Evolutionary conservation across 2,797 vertebrate species (phyloP), one percentile per base, ranked within the genome.

Genomic region (Clarias platycephalus): DNA sequence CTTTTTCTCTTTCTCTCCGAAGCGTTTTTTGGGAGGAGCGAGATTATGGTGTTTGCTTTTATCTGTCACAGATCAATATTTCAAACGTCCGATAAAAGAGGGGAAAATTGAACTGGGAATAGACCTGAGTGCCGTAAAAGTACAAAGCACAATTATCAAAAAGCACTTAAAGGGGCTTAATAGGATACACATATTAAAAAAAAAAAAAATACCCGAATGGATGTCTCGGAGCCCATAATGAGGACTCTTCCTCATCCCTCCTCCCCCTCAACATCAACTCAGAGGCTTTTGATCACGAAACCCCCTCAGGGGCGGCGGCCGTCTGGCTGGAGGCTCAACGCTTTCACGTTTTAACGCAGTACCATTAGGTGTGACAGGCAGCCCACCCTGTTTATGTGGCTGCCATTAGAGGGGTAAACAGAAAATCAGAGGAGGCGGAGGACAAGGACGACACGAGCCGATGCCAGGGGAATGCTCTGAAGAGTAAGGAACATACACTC

Each of bases 111-210:
- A 97, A 98, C 97, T 98, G 98, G 98, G 98, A 99, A 98, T 99
- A 98, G 97, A 96, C 96, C 95, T 96, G 95, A 98, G 97, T 97
- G 97, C 97, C 96, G 96, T 99, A 98, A 99, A 99, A 98, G 97
- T 98, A 99, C 98, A 99, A 99, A 99, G 98, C 96, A 97, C 97
- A 99, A 99, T 99, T 99, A 99, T 99, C 97, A 99, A 99, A 99
- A 99, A 97, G 97, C 97, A 99, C 98, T 99, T 99, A 98, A 97
- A 97, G 96, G 60, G 94, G 95, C 96, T 97, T 99, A 98, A 99
- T 98, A 97, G 97, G 97, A 97, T 96, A 97, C 96, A 97, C 97
- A 97, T 97, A 99, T 97, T 97, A 98, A 98, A 98, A 98, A 97
- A 98, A 98, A 97, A 40, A 98, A 97, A 98, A 98, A 98, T 97